Base-by-base conservation (phyloP, 2,888 invertebrate species). In the Acanthoscelides obtectus region DNA sequence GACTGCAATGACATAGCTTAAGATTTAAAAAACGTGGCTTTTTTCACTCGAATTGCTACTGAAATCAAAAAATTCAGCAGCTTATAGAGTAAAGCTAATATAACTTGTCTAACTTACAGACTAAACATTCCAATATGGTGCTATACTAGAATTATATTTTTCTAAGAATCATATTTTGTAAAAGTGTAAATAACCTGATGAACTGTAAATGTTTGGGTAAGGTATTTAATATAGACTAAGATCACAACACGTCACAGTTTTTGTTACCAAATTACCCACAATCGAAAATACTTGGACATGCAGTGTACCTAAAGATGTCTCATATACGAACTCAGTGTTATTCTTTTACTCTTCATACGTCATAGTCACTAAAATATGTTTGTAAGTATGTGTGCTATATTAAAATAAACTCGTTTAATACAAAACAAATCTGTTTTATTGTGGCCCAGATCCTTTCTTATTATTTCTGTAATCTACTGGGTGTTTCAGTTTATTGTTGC, bases 381-480 rank as follows among this genome's bases (percentile, higher is more conserved):
- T 80, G 80, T 81, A 81, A 79, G 79, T 81, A 80, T 80, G 79
- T 80, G 81, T 81, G 80, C 81, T 81, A 81, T 81, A 81, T 79
- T 79, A 77, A 80, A 77, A 75, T 76, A 77, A 80, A 80, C 78
- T 78, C 79, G 79, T 72, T 67, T 74, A 67, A 67, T 22, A 22
- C 67, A 67, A 22, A 22, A 22, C 8, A 22, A 67, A 6, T 66
- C 20, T 66, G 66, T 63, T 19, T 19, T 63, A 12, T 63, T 63
- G 8, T 63, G 8, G 63, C n/a, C n/a, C n/a, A n/a, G n/a, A n/a
- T n/a, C n/a, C n/a, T n/a, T n/a, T n/a, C n/a, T n/a, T n/a, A n/a
- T n/a, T n/a, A n/a, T n/a, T n/a, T n/a, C n/a, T n/a, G n/a, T n/a
- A n/a, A n/a, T n/a, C n/a, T n/a, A n/a, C n/a, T n/a, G n/a, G n/a